Percentiles rank a stretch among this genome's conserved stretches.
Evolutionary conservation across 1,140 invertebrate genomes (phyloP).

Genomic region (Cydia fagiglandana): DNA sequence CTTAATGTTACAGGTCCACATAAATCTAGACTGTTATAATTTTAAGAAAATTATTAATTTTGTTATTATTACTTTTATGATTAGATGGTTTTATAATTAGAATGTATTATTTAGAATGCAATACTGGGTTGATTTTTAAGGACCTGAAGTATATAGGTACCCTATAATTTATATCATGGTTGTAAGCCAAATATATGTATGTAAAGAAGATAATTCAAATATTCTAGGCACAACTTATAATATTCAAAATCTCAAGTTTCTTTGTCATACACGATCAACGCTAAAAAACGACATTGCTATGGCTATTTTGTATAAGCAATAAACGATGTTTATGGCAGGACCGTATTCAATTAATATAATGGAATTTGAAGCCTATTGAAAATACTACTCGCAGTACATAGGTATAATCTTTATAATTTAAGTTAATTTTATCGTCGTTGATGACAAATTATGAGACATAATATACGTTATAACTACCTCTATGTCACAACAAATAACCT

Average conservation of each 20-base stretch:
- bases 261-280: constrained; percentile 26
- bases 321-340: constrained; percentile 16
- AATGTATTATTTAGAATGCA: too few relatives aligned
- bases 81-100: too few relatives aligned
- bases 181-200: neutral
- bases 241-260: neutral
- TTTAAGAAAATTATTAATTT: too few relatives aligned
- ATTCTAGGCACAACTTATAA: neutral
- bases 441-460: constrained; percentile 62
- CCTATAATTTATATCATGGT: neutral
- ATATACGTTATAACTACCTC: constrained; percentile 50
- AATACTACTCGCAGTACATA: neutral
- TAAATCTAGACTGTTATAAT: too few relatives aligned
- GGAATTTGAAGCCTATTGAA: neutral
- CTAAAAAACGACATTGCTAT: constrained; percentile 10
- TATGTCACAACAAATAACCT: constrained; percentile 78
- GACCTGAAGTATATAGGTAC: too few relatives aligned
- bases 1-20: too few relatives aligned
- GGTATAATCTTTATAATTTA: neutral
- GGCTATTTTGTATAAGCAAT: constrained; percentile 15
- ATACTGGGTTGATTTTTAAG: too few relatives aligned
- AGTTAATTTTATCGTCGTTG: constrained; percentile 40
- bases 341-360: constrained; percentile 6
- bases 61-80: too few relatives aligned
- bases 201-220: constrained; percentile 20